Percentiles rank a stretch among this genome's conserved stretches.
Evolutionary conservation across 2,888 invertebrate species (phyloP).

Genomic region (Sinodicranocentrus sp.): DNA sequence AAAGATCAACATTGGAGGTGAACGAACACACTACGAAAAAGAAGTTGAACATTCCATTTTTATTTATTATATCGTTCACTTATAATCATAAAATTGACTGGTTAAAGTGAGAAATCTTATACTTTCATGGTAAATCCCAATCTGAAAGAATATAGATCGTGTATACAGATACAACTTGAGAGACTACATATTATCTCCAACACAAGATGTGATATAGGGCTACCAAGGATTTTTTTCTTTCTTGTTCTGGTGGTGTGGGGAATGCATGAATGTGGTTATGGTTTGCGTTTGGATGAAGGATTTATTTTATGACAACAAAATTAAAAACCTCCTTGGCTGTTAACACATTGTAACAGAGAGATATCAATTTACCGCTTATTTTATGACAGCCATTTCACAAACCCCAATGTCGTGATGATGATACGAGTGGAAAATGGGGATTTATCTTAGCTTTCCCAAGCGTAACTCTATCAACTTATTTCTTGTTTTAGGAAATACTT

Average conservation of each 20-base stretch:
- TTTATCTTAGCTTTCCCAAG: constrained; percentile 1
- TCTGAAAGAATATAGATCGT: too few species aligned
- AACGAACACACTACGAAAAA: too few species aligned
- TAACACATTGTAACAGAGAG: constrained; percentile 69
- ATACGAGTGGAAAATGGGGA: constrained; percentile 39
- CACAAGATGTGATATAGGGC: too few species aligned
- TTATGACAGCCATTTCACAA: constrained; percentile 66
- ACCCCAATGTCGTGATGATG: constrained; percentile 55
- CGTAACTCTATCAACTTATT: constrained; percentile 14
- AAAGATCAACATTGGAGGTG: too few species aligned
- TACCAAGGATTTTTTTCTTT: too few species aligned
- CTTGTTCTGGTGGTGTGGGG: too few species aligned
- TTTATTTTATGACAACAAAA: constrained; percentile 70
- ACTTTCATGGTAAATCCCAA: neutral
- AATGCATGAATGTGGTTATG: constrained; percentile 6
- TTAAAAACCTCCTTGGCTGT: constrained; percentile 69
- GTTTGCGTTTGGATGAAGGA: constrained; percentile 58
- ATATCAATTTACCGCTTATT: constrained; percentile 71
- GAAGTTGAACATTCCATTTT: too few species aligned
- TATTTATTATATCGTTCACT: too few species aligned
- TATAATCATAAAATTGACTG: too few species aligned
- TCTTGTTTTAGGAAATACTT: neutral
- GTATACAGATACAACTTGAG: too few species aligned
- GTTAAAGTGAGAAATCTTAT: neutral
- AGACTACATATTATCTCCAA: too few species aligned